Evolutionary conservation across 2,113 vertebrate species (phyloP).

Genomic region (Sapajus apella): DNA sequence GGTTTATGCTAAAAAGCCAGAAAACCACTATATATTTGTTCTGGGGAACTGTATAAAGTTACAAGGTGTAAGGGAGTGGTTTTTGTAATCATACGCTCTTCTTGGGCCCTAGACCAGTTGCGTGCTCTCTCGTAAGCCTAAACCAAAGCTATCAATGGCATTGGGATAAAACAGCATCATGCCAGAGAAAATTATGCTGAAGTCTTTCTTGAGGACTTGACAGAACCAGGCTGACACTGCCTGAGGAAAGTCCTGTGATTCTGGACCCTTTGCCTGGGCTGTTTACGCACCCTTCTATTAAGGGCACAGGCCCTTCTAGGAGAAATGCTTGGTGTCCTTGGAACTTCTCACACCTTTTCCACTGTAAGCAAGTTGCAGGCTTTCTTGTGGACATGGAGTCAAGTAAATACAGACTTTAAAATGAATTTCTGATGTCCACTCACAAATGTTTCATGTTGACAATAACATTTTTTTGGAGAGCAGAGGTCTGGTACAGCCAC

Average conservation of each 20-base stretch:
- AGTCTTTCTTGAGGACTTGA: constrained; percentile 50
- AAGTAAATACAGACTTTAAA: constrained; percentile 9
- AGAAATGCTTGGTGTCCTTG: constrained; percentile 2
- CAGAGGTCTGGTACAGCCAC: neutral
- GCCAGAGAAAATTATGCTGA: constrained; percentile 39
- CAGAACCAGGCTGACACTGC: constrained; percentile 35
- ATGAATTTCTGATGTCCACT: constrained; percentile 22
- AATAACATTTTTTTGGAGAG: constrained; percentile 25
- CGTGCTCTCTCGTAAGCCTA: neutral
- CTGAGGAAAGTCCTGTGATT: constrained; percentile 24
- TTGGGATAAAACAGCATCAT: constrained; percentile 12
- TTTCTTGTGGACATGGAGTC: constrained; percentile 42
- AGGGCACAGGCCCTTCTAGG: constrained; percentile 21
- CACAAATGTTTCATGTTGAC: neutral
- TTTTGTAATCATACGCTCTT: constrained; percentile 21
- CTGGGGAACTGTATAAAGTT: constrained; percentile 31
- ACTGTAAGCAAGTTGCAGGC: constrained; percentile 38
- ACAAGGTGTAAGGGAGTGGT: constrained; percentile 62
- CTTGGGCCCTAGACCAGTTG: neutral
- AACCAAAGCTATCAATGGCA: constrained; percentile 39
- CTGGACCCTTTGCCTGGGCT: neutral
- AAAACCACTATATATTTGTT: constrained; percentile 57
- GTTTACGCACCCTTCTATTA: neutral
- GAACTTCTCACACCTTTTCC: constrained; percentile 35
- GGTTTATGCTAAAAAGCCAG: constrained; percentile 59